Base-by-base conservation (phyloP, 2,888 invertebrate species). In the Arrhopalites spinosus region DNA sequence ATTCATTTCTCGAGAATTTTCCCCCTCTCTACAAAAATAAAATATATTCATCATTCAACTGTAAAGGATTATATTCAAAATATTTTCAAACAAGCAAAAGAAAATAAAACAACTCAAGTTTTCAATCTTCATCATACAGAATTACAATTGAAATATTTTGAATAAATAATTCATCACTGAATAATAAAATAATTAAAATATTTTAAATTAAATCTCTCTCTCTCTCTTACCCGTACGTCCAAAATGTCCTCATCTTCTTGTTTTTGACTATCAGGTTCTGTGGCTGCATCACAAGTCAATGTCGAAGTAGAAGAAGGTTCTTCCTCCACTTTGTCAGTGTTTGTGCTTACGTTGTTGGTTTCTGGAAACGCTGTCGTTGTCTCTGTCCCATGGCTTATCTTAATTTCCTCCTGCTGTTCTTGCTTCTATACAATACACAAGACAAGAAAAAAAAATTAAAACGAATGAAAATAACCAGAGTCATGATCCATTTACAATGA, bases 391-490 rank as follows among this genome's bases (percentile, higher is more conserved):
- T 72, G 59, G 50, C 53, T 70, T 15, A 59, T 59, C 13, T 59
- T 59, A 5, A 5, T 27, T 72, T 72, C 71, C n/a, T 59, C 36
- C 61, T 72, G 27, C 61, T 72, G 45, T n/a, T 72, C 36, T 43
- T 72, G 71, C 71, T 72, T 29, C 63, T 56, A 45, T 47, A 23
- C n/a, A 72, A 72, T 20, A 61, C 30, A 27, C 63, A 29, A 69
- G 45, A 45, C 11, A 25, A 8, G 23, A n/a, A n/a, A 63, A 25
- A 63, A 29, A 59, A 59, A 27, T 25, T 7, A 59, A 36, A 36
- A 36, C 25, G 25, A 59, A 56, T 59, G 11, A 59, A 53, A 53
- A 53, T 53, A 23, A 53, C 53, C 23, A 17, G 13, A 47, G 11
- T 36, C 36, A 36, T 36, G 36, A 36, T 36, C 36, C 36, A 36